These are phyloP conservation scores for Lasioglossum lativentre DNA, from an alignment of 2,888 invertebrate genomes.

Conservation along the genomic window DNA sequence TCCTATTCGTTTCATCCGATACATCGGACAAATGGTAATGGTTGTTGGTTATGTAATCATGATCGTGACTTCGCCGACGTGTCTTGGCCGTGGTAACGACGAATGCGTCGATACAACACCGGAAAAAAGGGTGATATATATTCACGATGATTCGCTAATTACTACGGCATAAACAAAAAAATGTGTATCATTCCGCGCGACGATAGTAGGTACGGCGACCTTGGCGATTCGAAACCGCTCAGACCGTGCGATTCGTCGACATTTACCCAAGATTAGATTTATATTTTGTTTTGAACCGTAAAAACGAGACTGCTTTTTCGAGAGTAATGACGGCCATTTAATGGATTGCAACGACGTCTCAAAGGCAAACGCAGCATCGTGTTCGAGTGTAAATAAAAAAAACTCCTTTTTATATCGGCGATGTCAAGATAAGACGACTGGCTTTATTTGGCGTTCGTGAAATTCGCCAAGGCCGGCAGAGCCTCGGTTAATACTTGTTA, in stretches of 20 bases:
- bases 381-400: background rate
- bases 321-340: background rate
- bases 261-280: background rate
- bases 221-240: background rate
- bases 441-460: background rate
- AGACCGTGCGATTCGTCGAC: background rate
- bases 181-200: background rate
- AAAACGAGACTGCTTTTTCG: background rate
- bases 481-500: background rate
- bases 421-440: background rate
- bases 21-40: background rate
- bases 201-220: background rate
- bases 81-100: background rate
- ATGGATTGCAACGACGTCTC: background rate
- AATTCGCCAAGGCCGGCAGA: background rate
- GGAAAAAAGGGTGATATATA: no score
- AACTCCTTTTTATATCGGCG: background rate
- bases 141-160: constrained; percentile 1
- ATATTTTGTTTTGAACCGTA: background rate
- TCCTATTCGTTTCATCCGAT: background rate
- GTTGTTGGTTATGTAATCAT: constrained; percentile 22
- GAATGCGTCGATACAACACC: background rate
- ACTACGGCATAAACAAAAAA: constrained; percentile 1
- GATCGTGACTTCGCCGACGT: constrained; percentile 10
- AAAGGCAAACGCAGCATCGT: no score